phyloP scores from a whole-genome alignment of 2,113 vertebrate species.

The Prionailurus bengalensis region DNA sequence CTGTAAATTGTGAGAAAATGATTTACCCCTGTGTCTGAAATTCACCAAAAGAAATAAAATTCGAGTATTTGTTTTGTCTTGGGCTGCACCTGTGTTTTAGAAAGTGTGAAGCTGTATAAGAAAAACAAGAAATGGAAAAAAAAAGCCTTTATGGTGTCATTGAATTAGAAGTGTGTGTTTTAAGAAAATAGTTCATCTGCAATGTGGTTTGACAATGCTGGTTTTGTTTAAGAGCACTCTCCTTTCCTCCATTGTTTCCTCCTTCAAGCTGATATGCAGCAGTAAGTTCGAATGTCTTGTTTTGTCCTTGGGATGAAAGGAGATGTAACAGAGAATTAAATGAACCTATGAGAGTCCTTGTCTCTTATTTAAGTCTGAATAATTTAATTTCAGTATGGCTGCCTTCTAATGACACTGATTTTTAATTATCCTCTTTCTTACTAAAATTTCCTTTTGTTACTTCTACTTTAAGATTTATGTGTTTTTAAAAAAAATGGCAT shows the following conservation, averaged over 20 bases:
- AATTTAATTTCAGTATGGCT: neutral
- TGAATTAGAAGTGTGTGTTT: neutral
- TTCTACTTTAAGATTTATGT: neutral
- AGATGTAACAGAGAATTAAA: slow-evolving; percentile 22
- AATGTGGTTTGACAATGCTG: neutral
- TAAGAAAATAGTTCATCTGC: slow-evolving; percentile 24
- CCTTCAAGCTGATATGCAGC: neutral
- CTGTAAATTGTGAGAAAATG: slow-evolving; percentile 46
- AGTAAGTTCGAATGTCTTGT: neutral
- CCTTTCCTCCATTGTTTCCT: neutral
- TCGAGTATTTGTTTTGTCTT: slow-evolving; percentile 18
- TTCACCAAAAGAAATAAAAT: slow-evolving; percentile 30
- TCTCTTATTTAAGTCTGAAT: slow-evolving; percentile 19
- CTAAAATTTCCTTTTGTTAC: neutral
- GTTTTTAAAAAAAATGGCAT: neutral
- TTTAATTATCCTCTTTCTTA: neutral
- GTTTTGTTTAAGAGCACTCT: neutral
- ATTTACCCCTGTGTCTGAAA: slow-evolving; percentile 41
- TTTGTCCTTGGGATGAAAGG: slow-evolving; percentile 10
- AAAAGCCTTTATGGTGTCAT: neutral
- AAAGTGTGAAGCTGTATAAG: neutral
- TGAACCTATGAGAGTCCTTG: neutral
- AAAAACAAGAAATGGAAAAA: neutral
- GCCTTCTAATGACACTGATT: slow-evolving; percentile 4
- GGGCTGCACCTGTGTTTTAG: slow-evolving; percentile 8